phyloP scores from a whole-genome alignment of 30 jellyfish, hydroid and myxozoan genomes.

The Chironex yamaguchii region DNA sequence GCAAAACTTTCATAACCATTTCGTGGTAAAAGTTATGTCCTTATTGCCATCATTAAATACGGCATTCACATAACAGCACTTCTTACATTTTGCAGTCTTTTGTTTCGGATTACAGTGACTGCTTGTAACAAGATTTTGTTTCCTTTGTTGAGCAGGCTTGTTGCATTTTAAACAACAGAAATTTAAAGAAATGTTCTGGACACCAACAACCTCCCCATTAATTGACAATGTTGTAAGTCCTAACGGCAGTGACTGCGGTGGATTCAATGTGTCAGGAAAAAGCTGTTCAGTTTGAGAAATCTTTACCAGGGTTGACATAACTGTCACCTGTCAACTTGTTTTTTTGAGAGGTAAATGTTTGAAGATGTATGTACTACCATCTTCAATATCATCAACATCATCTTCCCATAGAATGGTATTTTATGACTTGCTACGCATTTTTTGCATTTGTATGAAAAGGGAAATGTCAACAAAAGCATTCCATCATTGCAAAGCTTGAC shows the following conservation, averaged over 20 bases:
- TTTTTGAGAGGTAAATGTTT: too few relatives aligned
- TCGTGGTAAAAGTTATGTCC: slow-evolving; percentile 9
- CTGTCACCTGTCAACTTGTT: too few relatives aligned
- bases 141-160: neutral
- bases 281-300: neutral
- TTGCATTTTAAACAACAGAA: neutral
- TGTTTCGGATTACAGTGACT: neutral
- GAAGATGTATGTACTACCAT: neutral
- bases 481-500: neutral
- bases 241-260: neutral
- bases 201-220: neutral
- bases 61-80: slow-evolving; percentile 12
- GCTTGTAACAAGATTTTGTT: neutral
- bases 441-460: neutral
- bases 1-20: neutral
- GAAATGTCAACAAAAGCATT: neutral
- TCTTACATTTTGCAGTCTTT: neutral
- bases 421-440: too few relatives aligned
- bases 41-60: slow-evolving; percentile 2
- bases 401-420: neutral
- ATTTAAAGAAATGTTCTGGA: neutral
- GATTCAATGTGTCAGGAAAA: neutral
- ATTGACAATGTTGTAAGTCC: neutral
- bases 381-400: slow-evolving; percentile 1
- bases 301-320: too few relatives aligned